Evolutionary conservation across 2,888 invertebrate genomes (phyloP).

Genomic region (Odontothrips loti): DNA sequence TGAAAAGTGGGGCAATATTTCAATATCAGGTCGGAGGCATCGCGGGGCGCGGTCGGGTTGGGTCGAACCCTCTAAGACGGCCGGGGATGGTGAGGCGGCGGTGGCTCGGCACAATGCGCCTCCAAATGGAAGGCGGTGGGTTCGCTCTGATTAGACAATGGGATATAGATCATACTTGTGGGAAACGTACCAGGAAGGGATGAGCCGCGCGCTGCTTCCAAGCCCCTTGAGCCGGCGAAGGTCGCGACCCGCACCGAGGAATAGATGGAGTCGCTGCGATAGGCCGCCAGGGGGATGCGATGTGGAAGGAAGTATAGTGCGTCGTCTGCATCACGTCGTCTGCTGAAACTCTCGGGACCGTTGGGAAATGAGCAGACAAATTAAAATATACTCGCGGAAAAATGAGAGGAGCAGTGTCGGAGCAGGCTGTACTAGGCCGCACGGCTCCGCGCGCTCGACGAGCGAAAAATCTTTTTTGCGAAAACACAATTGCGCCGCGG

Average conservation of each 20-base stretch:
- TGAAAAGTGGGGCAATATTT: slow-evolving; percentile 26
- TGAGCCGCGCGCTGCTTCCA: background rate
- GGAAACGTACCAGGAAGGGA: slow-evolving; percentile 1
- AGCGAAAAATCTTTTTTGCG: background rate
- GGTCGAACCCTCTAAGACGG: background rate
- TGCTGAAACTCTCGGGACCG: too few species aligned
- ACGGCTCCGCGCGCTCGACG: too few species aligned
- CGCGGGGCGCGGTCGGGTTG: slow-evolving; percentile 15
- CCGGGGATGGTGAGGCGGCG: background rate
- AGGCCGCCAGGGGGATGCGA: too few species aligned
- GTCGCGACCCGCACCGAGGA: background rate
- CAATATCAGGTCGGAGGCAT: slow-evolving; percentile 19
- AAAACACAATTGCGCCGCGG: slow-evolving; percentile 15
- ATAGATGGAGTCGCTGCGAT: too few species aligned
- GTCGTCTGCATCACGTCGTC: too few species aligned
- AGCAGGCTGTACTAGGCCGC: too few species aligned
- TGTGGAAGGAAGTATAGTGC: too few species aligned
- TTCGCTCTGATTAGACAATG: slow-evolving; percentile 15
- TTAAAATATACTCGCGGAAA: too few species aligned
- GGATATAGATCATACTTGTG: background rate
- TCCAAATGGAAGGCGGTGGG: background rate
- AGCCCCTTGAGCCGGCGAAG: background rate
- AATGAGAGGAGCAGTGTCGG: too few species aligned
- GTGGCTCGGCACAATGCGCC: background rate
- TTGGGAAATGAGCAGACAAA: too few species aligned